A percentile compares a stretch with the other conserved stretches of the same genome.
Evolutionary conservation across 2,888 invertebrate genomes (phyloP).

Genomic region (Saturnia japonica): DNA sequence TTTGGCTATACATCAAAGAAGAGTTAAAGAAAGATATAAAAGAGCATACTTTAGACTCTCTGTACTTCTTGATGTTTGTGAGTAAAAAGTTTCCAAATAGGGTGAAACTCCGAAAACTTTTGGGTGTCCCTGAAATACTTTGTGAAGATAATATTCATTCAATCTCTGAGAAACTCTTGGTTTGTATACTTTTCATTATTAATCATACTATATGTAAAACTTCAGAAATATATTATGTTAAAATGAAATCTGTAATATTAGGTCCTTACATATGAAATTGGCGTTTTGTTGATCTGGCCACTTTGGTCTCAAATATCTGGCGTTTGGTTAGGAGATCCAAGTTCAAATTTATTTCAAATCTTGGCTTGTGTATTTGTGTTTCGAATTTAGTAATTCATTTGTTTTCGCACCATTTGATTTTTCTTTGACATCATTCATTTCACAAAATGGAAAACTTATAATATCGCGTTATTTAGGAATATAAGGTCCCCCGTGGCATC

Average conservation of each 20-base stretch:
- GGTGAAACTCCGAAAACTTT: slow-evolving; percentile 78
- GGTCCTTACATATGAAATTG: no score
- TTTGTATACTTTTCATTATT: slow-evolving; percentile 55
- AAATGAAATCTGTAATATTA: neutral
- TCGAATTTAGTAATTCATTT: no score
- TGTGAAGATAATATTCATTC: slow-evolving; percentile 80
- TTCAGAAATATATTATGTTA: neutral
- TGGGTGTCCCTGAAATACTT: slow-evolving; percentile 81
- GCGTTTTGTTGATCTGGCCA: no score
- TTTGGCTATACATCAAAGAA: slow-evolving; percentile 84
- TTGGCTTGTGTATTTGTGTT: no score
- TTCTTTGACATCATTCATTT: no score
- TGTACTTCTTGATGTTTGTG: slow-evolving; percentile 82
- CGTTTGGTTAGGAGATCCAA: no score
- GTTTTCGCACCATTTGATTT: no score
- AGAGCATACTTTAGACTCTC: slow-evolving; percentile 84
- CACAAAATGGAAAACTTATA: no score
- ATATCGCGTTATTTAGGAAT: no score
- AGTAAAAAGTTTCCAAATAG: slow-evolving; percentile 70
- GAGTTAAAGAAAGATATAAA: slow-evolving; percentile 84
- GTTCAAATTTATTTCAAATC: no score
- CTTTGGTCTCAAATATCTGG: no score
- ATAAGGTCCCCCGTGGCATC: no score
- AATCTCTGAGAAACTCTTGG: slow-evolving; percentile 84
- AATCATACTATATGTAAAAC: neutral